Conservation (phyloP, 2,888 invertebrate genomes). For the Epistrophe eligans region DNA sequence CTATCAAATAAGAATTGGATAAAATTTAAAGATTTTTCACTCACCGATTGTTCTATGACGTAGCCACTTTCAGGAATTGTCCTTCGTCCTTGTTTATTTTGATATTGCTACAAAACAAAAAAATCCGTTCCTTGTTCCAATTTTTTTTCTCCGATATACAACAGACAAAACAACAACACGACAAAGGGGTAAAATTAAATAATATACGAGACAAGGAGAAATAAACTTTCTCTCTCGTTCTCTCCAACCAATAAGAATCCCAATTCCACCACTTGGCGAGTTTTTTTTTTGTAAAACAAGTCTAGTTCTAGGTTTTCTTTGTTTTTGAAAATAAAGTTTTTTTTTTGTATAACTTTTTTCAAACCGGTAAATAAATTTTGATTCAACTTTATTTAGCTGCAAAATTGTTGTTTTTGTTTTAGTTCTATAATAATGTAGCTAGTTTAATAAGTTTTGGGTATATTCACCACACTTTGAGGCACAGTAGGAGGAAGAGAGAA, state of each 20-base stretch:
- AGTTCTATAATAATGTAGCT: background rate
- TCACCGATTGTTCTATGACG: constrained; percentile 64
- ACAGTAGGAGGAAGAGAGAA: constrained; percentile 67
- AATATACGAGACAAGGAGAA: constrained; percentile 46
- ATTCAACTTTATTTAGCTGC: background rate
- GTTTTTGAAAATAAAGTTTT: constrained; percentile 1
- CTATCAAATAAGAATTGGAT: background rate
- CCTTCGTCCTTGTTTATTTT: constrained; percentile 62
- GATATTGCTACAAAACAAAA: constrained; percentile 23
- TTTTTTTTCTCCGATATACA: constrained; percentile 1
- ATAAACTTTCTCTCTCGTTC: constrained; percentile 57
- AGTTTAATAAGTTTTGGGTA: constrained; percentile 18
- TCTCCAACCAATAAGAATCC: constrained; percentile 53
- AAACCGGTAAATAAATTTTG: constrained; percentile 3
- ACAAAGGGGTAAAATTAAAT: constrained; percentile 30
- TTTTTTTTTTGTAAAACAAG: constrained; percentile 14
- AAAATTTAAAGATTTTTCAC: constrained; percentile 16
- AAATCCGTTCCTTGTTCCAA: constrained; percentile 17
- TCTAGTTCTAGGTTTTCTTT: background rate
- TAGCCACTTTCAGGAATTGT: constrained; percentile 59
- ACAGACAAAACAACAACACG: constrained; percentile 53
- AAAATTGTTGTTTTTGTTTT: constrained; percentile 1
- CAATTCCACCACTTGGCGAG: constrained; percentile 51
- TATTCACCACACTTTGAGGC: constrained; percentile 51
- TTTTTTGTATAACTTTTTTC: background rate